phyloP scores from a whole-genome alignment of 2,797 vertebrate genomes.

The Bufotes viridis region DNA sequence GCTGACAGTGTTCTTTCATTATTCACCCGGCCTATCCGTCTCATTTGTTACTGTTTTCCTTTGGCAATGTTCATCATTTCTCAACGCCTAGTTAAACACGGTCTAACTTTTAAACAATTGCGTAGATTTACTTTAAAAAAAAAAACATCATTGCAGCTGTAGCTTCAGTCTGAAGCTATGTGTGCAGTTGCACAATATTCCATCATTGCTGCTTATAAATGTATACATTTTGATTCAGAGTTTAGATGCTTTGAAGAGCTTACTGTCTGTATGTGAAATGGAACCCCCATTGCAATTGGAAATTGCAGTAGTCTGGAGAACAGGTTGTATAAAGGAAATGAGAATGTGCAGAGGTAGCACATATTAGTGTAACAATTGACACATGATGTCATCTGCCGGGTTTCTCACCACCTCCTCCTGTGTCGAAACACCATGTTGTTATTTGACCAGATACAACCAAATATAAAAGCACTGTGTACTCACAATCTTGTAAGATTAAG shows the following conservation, averaged over 20 bases:
- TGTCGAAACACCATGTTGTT: background rate
- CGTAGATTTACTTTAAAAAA: conserved; percentile 14
- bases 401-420: background rate
- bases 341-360: background rate
- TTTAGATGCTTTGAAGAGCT: background rate
- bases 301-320: background rate
- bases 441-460: background rate
- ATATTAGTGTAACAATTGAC: background rate
- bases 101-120: conserved; percentile 24
- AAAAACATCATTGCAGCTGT: conserved; percentile 5
- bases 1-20: conserved; percentile 55
- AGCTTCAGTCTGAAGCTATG: background rate
- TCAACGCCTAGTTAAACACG: conserved; percentile 47
- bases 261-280: background rate
- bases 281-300: background rate
- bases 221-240: background rate
- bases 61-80: conserved; percentile 42
- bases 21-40: background rate
- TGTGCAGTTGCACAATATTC: background rate
- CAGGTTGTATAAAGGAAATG: background rate
- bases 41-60: conserved; percentile 26
- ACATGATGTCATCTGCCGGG: background rate
- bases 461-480: background rate
- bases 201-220: background rate
- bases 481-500: background rate